Evolutionary conservation across 2,113 vertebrate species (phyloP).

Genomic region (Cinclus cinclus): DNA sequence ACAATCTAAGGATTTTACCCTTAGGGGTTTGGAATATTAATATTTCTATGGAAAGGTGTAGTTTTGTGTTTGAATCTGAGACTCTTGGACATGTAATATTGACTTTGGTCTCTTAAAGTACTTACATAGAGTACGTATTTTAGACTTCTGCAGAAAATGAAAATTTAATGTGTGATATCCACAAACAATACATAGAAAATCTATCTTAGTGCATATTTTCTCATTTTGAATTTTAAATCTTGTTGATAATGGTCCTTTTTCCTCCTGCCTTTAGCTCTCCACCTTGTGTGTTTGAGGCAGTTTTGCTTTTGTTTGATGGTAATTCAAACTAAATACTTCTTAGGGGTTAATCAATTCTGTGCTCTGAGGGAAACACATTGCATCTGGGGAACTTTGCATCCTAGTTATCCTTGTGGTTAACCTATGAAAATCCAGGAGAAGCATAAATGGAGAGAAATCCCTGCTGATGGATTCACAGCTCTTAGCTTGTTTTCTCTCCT

Average conservation of each 20-base stretch:
- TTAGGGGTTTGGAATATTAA: not conserved
- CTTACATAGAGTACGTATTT: not conserved
- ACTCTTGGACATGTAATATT: not conserved
- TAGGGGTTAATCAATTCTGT: not conserved
- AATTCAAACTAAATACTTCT: not conserved
- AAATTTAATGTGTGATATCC: not conserved
- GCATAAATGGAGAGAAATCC: not conserved
- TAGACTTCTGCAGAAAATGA: not conserved
- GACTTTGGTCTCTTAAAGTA: not conserved
- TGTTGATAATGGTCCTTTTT: not conserved
- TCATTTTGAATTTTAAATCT: not conserved
- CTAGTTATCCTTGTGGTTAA: not conserved
- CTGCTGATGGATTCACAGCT: not conserved
- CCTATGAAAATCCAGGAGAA: not conserved
- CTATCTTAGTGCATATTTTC: not conserved
- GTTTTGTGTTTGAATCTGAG: not conserved
- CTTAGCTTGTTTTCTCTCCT: not conserved
- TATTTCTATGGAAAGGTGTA: not conserved
- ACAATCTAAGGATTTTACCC: not conserved
- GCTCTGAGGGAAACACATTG: not conserved
- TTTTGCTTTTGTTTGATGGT: not conserved
- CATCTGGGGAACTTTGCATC: not conserved
- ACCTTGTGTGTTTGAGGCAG: accelerated
- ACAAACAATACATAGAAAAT: not conserved
- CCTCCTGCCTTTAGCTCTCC: not conserved